phyloP scores from a whole-genome alignment of 2,113 vertebrate genomes.

The Corythornis cristatus region DNA sequence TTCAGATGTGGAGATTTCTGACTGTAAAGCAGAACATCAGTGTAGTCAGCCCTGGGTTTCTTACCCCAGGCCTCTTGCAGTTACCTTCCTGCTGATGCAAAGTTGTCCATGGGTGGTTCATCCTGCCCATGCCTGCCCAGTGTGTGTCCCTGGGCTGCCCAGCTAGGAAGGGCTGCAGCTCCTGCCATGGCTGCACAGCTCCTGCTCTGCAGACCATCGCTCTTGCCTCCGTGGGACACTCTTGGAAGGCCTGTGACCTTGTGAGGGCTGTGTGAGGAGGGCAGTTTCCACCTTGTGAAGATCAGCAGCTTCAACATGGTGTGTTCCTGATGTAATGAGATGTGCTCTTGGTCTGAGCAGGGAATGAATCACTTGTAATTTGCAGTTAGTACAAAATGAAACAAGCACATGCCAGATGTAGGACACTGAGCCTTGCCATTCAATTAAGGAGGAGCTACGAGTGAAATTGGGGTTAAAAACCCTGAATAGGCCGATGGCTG shows the following conservation, averaged over 20 bases:
- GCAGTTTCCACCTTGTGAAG: neutral
- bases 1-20: neutral
- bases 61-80: neutral
- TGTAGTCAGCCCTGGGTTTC: neutral
- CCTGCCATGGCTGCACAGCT: no score
- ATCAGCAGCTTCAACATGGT: neutral
- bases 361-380: constrained; percentile 24
- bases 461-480: constrained; percentile 15
- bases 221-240: no score
- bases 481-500: neutral
- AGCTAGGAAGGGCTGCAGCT: neutral
- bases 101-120: neutral
- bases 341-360: neutral
- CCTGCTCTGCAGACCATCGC: no score
- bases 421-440: neutral
- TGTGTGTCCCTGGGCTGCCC: neutral
- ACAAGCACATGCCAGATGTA: neutral
- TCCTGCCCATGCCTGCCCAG: neutral
- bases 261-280: neutral
- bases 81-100: neutral
- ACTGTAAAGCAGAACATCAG: neutral
- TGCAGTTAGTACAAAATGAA: neutral
- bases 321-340: neutral
- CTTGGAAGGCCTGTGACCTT: neutral
- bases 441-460: constrained; percentile 8